Percentiles rank a stretch among this genome's conserved stretches.
phyloP scores from a whole-genome alignment of 2,113 vertebrate genomes.

The Zosterops borbonicus region DNA sequence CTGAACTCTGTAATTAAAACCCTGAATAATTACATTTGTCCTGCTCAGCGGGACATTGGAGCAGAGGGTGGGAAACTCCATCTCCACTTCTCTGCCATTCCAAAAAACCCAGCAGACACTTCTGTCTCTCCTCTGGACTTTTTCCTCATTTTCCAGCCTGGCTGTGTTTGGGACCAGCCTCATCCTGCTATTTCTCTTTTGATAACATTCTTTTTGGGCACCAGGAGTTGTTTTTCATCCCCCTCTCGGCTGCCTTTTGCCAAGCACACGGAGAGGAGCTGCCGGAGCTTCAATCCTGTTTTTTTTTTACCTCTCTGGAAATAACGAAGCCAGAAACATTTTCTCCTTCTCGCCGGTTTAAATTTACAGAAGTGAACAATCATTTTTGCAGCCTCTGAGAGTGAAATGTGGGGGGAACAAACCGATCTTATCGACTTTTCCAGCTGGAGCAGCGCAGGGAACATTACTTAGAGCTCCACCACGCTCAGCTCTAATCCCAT shows the following conservation, averaged over 20 bases:
- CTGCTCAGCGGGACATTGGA: neutral
- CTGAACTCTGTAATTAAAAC: neutral
- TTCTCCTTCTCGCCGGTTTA: neutral
- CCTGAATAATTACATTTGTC: neutral
- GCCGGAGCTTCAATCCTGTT: neutral
- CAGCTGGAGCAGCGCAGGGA: neutral
- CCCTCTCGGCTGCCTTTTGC: neutral
- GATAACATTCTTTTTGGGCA: neutral
- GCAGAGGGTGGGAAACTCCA: neutral
- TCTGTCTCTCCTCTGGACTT: neutral
- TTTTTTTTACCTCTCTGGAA: neutral
- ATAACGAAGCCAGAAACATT: neutral
- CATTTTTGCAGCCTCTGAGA: slow-evolving; percentile 27
- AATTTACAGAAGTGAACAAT: slow-evolving; percentile 34
- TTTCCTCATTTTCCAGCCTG: neutral
- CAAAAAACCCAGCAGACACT: rapidly evolving
- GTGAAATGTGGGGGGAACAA: slow-evolving; percentile 22
- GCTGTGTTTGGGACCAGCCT: neutral
- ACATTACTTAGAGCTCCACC: slow-evolving; percentile 26
- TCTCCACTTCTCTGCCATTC: neutral
- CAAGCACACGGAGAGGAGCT: neutral
- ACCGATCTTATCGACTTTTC: slow-evolving; percentile 12
- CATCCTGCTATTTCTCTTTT: neutral
- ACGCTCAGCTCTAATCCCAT: neutral
- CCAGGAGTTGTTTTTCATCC: neutral